phyloP scores from a whole-genome alignment of 37 sponge, comb jelly and placozoan genomes.

The Agelas oroides region DNA sequence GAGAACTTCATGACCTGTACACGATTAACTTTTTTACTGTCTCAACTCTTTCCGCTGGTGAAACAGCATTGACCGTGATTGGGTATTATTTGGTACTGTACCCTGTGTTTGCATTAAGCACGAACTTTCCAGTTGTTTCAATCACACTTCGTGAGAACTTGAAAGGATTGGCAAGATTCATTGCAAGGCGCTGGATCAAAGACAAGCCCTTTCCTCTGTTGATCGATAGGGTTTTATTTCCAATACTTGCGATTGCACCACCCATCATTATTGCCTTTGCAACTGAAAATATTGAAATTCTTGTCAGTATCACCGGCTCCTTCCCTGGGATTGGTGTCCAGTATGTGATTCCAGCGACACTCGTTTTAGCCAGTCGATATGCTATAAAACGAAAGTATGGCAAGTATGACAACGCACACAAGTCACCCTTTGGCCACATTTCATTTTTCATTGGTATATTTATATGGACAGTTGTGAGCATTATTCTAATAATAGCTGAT shows the following conservation, averaged over 20 bases:
- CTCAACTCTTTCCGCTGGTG: background rate
- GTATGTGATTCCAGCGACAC: constrained; percentile 91
- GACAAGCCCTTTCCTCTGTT: constrained; percentile 67
- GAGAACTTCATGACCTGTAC: constrained; percentile 74
- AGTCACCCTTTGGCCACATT: constrained; percentile 69
- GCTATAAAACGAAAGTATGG: constrained; percentile 43
- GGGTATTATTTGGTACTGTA: constrained; percentile 91
- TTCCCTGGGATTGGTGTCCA: constrained; percentile 96
- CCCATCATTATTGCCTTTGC: constrained; percentile 88
- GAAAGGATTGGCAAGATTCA: constrained; percentile 71
- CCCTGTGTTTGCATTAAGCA: constrained; percentile 96
- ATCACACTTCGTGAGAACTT: constrained; percentile 97
- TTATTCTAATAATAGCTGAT: constrained; percentile 72
- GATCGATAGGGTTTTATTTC: constrained; percentile 87
- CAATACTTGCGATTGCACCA: constrained; percentile 86
- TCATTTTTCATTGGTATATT: constrained; percentile 55
- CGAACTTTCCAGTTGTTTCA: constrained; percentile 97
- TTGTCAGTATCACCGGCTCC: constrained; percentile 96
- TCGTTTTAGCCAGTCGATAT: constrained; percentile 71
- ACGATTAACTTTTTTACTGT: constrained; percentile 85
- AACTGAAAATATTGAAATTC: constrained; percentile 79
- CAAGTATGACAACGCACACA: constrained; percentile 73
- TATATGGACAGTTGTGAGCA: constrained; percentile 76
- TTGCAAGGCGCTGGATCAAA: constrained; percentile 26
- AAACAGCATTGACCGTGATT: constrained; percentile 12